Conservation (phyloP, 2,113 vertebrate species). For the Cebus imitator region DNA sequence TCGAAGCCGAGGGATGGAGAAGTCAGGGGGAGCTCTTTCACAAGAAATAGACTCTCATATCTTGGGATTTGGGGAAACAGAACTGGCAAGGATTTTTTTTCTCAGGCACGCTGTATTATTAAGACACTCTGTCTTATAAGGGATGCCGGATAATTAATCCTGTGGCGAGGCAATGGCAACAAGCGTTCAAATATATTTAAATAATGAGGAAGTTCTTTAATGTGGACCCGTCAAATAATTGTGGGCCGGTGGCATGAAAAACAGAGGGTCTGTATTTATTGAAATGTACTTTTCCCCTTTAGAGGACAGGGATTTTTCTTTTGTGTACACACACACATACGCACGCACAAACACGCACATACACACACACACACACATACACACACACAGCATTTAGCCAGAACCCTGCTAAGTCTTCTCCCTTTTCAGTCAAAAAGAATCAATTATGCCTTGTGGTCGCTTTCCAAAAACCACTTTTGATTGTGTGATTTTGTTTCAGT, state of each 20-base stretch:
- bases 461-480: slow-evolving; percentile 80
- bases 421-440: slow-evolving; percentile 80
- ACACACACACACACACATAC: not conserved
- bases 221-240: slow-evolving; percentile 80
- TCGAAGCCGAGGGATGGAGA: slow-evolving; percentile 77
- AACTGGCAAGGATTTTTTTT: slow-evolving; percentile 2
- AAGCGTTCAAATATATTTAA: slow-evolving; percentile 85
- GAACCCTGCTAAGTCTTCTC: slow-evolving; percentile 78
- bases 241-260: slow-evolving; percentile 73
- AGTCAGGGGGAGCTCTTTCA: slow-evolving; percentile 90
- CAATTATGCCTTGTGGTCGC: slow-evolving; percentile 76
- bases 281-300: slow-evolving; percentile 71
- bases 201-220: slow-evolving; percentile 84
- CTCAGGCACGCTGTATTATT: slow-evolving; percentile 78
- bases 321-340: slow-evolving; percentile 28
- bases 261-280: slow-evolving; percentile 77
- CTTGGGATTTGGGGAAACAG: slow-evolving; percentile 80
- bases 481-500: slow-evolving; percentile 78
- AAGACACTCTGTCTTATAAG: slow-evolving; percentile 86
- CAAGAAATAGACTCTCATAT: slow-evolving; percentile 81
- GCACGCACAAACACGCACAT: not conserved
- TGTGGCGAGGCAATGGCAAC: slow-evolving; percentile 79
- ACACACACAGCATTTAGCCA: slow-evolving; percentile 44
- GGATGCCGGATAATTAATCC: slow-evolving; percentile 85
- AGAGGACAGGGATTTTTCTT: slow-evolving; percentile 65